A percentile compares a stretch with the other conserved stretches of the same genome.
phyloP scores from a whole-genome alignment of 2,888 invertebrate species.

The Artemia sinica region DNA sequence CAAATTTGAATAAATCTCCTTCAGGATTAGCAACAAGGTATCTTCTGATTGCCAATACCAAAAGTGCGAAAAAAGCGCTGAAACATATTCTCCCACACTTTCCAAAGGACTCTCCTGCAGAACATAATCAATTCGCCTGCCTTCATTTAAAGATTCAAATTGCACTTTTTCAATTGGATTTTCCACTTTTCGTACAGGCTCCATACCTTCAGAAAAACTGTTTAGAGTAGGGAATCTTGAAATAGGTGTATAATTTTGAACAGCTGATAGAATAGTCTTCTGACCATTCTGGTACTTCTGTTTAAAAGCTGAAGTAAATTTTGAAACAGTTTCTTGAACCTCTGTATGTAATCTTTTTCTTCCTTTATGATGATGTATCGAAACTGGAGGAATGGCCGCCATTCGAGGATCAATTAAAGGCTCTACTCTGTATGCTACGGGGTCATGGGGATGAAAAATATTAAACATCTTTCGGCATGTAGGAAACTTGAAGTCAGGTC shows the following conservation, averaged over 20 bases:
- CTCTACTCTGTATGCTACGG: slow-evolving; percentile 83
- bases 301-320: slow-evolving; percentile 81
- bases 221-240: background rate
- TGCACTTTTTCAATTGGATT: background rate
- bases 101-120: slow-evolving; percentile 89
- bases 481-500: slow-evolving; percentile 63
- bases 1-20: slow-evolving; percentile 64
- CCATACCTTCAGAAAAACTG: background rate
- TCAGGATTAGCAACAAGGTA: slow-evolving; percentile 73
- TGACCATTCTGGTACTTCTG: slow-evolving; percentile 64
- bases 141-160: slow-evolving; percentile 58
- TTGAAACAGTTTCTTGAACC: slow-evolving; percentile 75
- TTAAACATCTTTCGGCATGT: slow-evolving; percentile 84
- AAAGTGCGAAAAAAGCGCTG: slow-evolving; percentile 80
- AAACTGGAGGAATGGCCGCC: slow-evolving; percentile 55
- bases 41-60: slow-evolving; percentile 94
- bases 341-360: slow-evolving; percentile 87
- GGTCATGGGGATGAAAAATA: slow-evolving; percentile 90
- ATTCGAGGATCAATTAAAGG: slow-evolving; percentile 65
- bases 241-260: slow-evolving; percentile 34
- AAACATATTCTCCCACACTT: slow-evolving; percentile 87
- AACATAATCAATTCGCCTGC: slow-evolving; percentile 76
- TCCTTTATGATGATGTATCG: slow-evolving; percentile 92
- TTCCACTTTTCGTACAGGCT: background rate
- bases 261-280: slow-evolving; percentile 58